phyloP scores from a whole-genome alignment of 2,797 vertebrate genomes.

The Cheirogaleus major region DNA sequence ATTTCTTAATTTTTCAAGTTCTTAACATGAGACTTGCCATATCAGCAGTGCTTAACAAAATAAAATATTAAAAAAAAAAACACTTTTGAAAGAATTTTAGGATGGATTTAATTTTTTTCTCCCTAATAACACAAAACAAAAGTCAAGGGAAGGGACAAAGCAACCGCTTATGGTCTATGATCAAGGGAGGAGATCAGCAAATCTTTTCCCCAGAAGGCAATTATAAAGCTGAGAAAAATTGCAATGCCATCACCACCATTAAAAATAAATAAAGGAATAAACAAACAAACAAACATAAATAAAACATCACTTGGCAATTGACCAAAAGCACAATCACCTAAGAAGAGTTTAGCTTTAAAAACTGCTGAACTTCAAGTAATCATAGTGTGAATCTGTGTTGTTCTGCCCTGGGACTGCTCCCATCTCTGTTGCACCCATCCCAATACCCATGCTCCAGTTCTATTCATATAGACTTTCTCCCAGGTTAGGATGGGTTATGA shows the following conservation, averaged over 20 bases:
- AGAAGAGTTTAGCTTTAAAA: neutral
- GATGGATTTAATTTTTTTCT: neutral
- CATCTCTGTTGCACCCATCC: neutral
- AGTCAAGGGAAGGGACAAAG: neutral
- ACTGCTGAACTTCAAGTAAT: neutral
- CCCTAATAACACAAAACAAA: neutral
- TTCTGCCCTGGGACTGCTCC: neutral
- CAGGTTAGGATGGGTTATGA: neutral
- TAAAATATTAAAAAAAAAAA: neutral
- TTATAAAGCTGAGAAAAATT: neutral
- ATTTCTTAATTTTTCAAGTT: neutral
- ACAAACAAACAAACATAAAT: neutral
- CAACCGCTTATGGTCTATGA: neutral
- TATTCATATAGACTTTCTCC: accelerated
- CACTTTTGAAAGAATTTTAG: neutral
- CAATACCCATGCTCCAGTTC: neutral
- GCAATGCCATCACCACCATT: neutral
- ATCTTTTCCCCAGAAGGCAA: neutral
- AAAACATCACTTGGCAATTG: neutral
- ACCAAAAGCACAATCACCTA: neutral
- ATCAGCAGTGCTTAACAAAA: neutral
- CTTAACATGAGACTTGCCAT: neutral
- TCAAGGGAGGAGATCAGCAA: neutral
- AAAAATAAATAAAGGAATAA: neutral
- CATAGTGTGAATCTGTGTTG: neutral